Conservation (phyloP, 2,797 vertebrate species). For the Typhlichthys eigenmanni region DNA sequence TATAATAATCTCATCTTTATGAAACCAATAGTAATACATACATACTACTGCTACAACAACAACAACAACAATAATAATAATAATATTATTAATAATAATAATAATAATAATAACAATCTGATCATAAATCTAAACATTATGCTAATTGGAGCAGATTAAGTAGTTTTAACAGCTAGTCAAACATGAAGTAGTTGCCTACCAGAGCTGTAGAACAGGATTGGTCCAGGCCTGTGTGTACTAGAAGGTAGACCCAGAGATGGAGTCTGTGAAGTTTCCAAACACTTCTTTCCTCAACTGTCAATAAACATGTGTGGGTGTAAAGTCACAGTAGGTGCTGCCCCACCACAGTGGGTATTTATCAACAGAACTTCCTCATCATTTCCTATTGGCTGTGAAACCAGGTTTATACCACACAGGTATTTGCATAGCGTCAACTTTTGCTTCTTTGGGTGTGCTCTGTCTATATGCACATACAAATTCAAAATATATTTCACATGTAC, state of each 20-base stretch:
- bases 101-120: too few species aligned
- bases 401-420: constrained; percentile 54
- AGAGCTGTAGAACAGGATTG: constrained; percentile 46
- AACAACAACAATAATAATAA: too few species aligned
- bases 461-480: constrained; percentile 12
- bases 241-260: constrained; percentile 12
- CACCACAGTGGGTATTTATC: constrained; percentile 67
- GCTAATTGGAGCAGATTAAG: background rate
- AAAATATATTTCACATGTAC: background rate
- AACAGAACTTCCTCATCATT: constrained; percentile 68
- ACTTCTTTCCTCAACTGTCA: too few species aligned
- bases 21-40: too few species aligned
- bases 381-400: constrained; percentile 63
- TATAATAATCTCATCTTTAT: too few species aligned
- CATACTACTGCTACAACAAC: too few species aligned
- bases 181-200: constrained; percentile 57
- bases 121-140: too few species aligned
- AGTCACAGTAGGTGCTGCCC: constrained; percentile 57
- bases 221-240: constrained; percentile 29
- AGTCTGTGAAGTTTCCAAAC: constrained; percentile 26
- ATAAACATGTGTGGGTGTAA: constrained; percentile 39
- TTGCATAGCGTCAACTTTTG: constrained; percentile 60
- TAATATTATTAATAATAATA: too few species aligned
- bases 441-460: constrained; percentile 40
- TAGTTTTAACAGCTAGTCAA: constrained; percentile 24